Conservation (phyloP, 1,140 invertebrate genomes). For the Tribolium castaneum region DNA sequence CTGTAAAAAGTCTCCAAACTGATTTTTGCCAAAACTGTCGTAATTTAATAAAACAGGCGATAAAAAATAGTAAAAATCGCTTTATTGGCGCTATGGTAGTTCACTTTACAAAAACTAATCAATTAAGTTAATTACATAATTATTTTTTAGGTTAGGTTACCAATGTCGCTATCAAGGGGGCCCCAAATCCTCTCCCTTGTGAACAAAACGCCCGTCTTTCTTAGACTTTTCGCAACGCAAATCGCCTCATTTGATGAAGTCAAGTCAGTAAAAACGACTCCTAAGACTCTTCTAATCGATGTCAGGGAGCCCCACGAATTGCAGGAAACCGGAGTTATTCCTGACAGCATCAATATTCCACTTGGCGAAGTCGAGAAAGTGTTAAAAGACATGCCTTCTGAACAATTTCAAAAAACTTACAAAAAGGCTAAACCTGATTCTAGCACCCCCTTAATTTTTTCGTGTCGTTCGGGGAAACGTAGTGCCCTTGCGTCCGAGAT, state of each 20-base stretch:
- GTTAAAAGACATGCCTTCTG: constrained; percentile 56
- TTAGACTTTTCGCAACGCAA: not conserved
- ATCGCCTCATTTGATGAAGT: constrained; percentile 55
- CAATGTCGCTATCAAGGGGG: not conserved
- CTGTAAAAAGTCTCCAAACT: too few relatives aligned
- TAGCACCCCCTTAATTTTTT: constrained; percentile 64
- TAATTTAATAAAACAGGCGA: too few relatives aligned
- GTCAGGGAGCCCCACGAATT: constrained; percentile 75
- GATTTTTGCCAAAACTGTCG: too few relatives aligned
- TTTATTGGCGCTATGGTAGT: too few relatives aligned
- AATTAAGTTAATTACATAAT: not conserved
- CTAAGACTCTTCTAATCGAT: constrained; percentile 69
- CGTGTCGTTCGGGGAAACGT: constrained; percentile 64
- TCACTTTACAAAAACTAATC: not conserved
- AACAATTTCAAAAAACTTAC: constrained; percentile 63
- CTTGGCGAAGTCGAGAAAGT: constrained; percentile 57
- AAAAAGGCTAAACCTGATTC: constrained; percentile 61
- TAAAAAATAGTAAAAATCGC: too few relatives aligned
- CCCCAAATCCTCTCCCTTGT: not conserved
- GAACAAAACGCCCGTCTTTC: not conserved
- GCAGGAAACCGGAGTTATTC: constrained; percentile 72
- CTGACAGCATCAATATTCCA: constrained; percentile 78
- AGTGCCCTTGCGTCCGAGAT: constrained; percentile 62
- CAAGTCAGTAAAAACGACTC: constrained; percentile 61
- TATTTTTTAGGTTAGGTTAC: not conserved